Conservation (phyloP, 2,797 vertebrate species). For the Mareca strepera region DNA sequence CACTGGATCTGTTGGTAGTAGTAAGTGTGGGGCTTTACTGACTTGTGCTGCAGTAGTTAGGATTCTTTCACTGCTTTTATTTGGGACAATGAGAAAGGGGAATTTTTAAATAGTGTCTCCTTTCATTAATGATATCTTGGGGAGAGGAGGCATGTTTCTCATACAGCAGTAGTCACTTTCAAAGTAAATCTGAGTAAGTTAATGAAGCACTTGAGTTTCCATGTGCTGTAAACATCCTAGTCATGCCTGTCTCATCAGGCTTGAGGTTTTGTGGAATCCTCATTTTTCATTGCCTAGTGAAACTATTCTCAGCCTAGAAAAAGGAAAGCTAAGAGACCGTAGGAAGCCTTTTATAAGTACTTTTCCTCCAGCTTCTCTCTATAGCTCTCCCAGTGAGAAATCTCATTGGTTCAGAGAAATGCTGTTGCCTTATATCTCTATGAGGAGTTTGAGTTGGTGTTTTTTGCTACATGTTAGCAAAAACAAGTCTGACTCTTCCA, state of each 20-base stretch:
- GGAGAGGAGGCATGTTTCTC: not conserved
- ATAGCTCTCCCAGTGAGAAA: not conserved
- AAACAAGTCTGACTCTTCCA: not conserved
- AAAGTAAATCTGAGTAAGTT: not conserved
- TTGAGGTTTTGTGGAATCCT: not conserved
- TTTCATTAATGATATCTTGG: not conserved
- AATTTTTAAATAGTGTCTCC: not conserved
- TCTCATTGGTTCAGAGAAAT: not conserved
- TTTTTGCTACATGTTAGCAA: not conserved
- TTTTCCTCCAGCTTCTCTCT: not conserved
- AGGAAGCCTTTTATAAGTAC: not conserved
- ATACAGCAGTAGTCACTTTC: not conserved
- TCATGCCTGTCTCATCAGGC: not conserved
- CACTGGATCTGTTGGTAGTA: not conserved
- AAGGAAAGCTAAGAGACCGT: not conserved
- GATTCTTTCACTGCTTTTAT: not conserved
- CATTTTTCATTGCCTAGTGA: not conserved
- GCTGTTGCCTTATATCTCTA: not conserved
- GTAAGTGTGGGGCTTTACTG: not conserved
- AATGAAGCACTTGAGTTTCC: not conserved
- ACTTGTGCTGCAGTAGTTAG: not conserved
- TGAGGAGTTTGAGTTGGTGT: not conserved
- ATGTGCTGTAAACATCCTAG: not conserved
- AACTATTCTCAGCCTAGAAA: not conserved
- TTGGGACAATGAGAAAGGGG: not conserved